phyloP scores from a whole-genome alignment of 2,888 invertebrate species.

The Brachylomia viminalis region DNA sequence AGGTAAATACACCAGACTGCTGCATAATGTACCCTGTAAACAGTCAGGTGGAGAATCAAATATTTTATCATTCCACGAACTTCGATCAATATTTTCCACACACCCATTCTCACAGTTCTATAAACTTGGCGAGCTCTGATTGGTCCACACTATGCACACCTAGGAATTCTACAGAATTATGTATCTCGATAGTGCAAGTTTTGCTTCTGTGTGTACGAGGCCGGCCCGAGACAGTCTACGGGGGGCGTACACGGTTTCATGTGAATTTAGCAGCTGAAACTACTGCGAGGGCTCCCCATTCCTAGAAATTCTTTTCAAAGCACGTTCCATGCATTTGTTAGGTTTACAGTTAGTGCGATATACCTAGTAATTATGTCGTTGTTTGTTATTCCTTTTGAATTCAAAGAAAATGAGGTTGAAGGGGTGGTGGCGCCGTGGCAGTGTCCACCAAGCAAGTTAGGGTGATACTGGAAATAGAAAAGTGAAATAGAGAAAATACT shows the following conservation, averaged over 20 bases:
- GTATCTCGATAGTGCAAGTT: background rate
- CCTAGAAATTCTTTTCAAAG: background rate
- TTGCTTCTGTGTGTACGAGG: background rate
- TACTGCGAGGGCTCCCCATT: background rate
- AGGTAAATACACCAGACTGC: background rate
- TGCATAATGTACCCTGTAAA: background rate
- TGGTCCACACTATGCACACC: background rate
- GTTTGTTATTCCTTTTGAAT: background rate
- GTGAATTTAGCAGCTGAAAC: slow-evolving; percentile 7
- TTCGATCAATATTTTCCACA: slow-evolving; percentile 6
- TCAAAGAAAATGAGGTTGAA: background rate
- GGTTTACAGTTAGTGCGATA: background rate
- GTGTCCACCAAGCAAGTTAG: background rate
- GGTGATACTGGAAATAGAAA: too few relatives aligned
- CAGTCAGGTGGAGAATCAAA: background rate
- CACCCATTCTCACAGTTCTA: background rate
- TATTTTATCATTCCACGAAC: background rate
- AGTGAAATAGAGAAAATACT: background rate
- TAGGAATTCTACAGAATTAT: too few relatives aligned
- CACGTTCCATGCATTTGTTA: background rate
- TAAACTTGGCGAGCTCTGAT: background rate
- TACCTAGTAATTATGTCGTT: background rate
- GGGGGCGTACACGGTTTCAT: background rate
- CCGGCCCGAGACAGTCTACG: too few relatives aligned
- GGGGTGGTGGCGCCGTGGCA: fast-evolving